Conservation (phyloP, 2,797 vertebrate genomes). For the Calcarius lapponicus region DNA sequence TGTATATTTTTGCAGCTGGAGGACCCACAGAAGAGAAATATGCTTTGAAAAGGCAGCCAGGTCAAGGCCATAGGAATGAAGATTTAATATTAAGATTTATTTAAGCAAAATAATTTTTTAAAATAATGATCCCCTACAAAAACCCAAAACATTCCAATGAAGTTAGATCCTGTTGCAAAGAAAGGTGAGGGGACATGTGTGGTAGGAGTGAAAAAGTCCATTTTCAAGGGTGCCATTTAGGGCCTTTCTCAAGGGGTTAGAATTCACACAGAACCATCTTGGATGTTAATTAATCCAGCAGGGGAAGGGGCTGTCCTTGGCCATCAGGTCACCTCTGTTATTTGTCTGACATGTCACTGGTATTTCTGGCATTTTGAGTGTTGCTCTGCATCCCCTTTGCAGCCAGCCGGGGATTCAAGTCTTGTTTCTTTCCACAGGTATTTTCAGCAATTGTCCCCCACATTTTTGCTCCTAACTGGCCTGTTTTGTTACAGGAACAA, state of each 20-base stretch:
- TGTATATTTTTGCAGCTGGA: slow-evolving; percentile 49
- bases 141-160: not conserved
- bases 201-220: not conserved
- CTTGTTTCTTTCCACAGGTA: not conserved
- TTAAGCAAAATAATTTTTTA: not conserved
- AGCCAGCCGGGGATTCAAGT: not conserved
- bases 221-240: not conserved
- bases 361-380: not conserved
- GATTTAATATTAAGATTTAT: not conserved
- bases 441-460: not conserved
- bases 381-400: not conserved
- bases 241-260: not conserved
- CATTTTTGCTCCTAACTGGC: not conserved
- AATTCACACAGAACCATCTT: not conserved
- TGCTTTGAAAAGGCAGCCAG: not conserved
- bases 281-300: not conserved
- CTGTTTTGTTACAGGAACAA: not conserved
- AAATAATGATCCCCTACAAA: not conserved
- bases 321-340: not conserved
- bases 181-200: not conserved
- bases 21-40: not conserved
- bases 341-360: not conserved
- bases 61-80: not conserved
- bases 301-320: not conserved
- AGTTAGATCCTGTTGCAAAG: not conserved